Base-by-base conservation (phyloP, 92 coral and sea anemone genomes). In the Epizoanthus fatuus region DNA sequence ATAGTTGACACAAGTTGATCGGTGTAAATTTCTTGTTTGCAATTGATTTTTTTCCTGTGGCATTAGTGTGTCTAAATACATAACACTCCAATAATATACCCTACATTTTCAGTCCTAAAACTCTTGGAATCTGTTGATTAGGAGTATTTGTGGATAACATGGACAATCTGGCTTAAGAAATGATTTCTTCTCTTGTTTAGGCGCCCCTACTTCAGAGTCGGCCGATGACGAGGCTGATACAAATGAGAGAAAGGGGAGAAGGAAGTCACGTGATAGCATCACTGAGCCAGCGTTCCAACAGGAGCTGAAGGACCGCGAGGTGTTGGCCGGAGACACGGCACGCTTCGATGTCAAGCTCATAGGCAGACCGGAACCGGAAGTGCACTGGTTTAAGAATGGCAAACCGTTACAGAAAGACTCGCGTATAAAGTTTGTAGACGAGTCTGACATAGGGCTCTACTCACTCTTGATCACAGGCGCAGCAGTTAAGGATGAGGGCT, bases 361-460 rank as follows among this genome's bases (percentile, higher is more conserved):
- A 12, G 99, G 99, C 54, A 91, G 84, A 78, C 98, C 99, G 49
- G 98, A 91, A 86, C 99, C 99, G 44, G 92, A 93, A 76, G 95
- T 97, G 44, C 90, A 91, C 53, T 97, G 99, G 99, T 95, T 94
- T 87, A 97, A 85, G 86, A 89, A 91, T 42, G 98, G 94, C 72
- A 90, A 89, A 71, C 89, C 81, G 0, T 80, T 97, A 44, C 87
- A 59, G 63, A 96, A 93, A 83, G 91, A 93, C 77, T 63, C 95
- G 9, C 91, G 98, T 66, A 86, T 95, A 75, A 96, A 92, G 88
- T 89, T 95, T 65, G 95, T 97, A 66, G 92, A 94, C 82, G 98
- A 93, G 20, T 86, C 95, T 14, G 95, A 91, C 64, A 89, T 88
- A 66, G 95, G 98, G 20, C 84, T 90, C 58, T 94, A 91, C 79